Conservation (phyloP, 2,113 vertebrate genomes). For the Syngnathus scovelli region DNA sequence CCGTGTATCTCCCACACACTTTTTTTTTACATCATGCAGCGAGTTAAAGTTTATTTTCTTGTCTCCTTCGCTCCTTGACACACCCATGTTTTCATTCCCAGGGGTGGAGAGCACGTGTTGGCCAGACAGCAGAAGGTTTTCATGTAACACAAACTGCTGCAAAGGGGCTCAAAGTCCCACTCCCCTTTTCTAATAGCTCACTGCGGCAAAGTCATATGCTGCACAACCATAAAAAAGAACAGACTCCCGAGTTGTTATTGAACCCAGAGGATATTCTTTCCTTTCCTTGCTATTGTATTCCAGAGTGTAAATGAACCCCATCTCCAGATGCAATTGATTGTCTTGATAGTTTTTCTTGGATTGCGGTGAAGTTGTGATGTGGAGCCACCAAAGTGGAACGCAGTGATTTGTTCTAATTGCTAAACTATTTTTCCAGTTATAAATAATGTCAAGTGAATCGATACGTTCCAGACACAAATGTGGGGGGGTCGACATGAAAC, state of each 20-base stretch:
- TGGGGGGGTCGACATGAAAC: neutral
- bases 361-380: conserved; percentile 1
- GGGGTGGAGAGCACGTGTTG: conserved; percentile 38
- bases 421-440: neutral
- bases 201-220: conserved; percentile 20
- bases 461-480: neutral
- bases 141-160: conserved; percentile 48
- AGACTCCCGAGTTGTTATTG: conserved; percentile 24
- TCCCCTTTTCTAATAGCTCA: conserved; percentile 30
- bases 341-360: conserved; percentile 19
- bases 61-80: conserved; percentile 36
- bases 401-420: neutral
- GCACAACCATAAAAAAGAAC: conserved; percentile 22
- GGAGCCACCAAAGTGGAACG: neutral
- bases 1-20: conserved; percentile 5
- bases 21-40: neutral
- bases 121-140: conserved; percentile 49
- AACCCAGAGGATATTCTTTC: conserved; percentile 21
- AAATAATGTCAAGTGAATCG: neutral
- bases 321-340: conserved; percentile 17
- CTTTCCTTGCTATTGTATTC: conserved; percentile 18
- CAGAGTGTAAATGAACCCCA: conserved; percentile 5
- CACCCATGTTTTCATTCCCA: conserved; percentile 63
- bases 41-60: conserved; percentile 16
- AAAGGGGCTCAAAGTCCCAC: conserved; percentile 25